These are phyloP conservation scores for Sinhomidia bicolor DNA, from an alignment of 2,888 invertebrate genomes.

Conservation along the genomic window DNA sequence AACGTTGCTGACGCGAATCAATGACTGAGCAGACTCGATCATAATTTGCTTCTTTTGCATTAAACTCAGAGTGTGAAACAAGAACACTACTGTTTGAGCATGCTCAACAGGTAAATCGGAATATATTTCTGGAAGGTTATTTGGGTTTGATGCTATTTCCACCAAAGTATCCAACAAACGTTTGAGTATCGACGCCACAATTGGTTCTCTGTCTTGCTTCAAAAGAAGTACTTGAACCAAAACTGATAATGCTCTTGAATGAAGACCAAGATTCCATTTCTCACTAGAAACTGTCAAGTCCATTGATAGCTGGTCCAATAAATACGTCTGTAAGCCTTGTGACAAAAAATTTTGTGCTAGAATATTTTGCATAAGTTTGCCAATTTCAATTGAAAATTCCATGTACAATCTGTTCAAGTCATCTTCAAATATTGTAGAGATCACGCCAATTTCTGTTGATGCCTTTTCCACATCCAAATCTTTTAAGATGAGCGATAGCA, in stretches of 20 bases:
- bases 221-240: slow-evolving; percentile 92
- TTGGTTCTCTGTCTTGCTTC: slow-evolving; percentile 93
- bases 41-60: slow-evolving; percentile 98
- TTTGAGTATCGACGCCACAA: slow-evolving; percentile 96
- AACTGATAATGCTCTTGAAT: slow-evolving; percentile 89
- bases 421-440: slow-evolving; percentile 88
- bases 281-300: slow-evolving; percentile 83
- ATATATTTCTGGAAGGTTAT: slow-evolving; percentile 64
- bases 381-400: slow-evolving; percentile 89
- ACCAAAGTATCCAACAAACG: slow-evolving; percentile 93
- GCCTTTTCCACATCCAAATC: slow-evolving; percentile 96
- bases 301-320: slow-evolving; percentile 89
- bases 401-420: slow-evolving; percentile 88
- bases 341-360: slow-evolving; percentile 88
- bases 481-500: slow-evolving; percentile 91
- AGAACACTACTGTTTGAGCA: slow-evolving; percentile 94
- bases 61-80: slow-evolving; percentile 96
- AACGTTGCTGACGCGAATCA: slow-evolving; percentile 77
- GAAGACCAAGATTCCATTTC: slow-evolving; percentile 90
- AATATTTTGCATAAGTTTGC: slow-evolving; percentile 90
- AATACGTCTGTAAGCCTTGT: slow-evolving; percentile 87
- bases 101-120: slow-evolving; percentile 87
- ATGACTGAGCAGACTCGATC: slow-evolving; percentile 83
- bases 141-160: slow-evolving; percentile 86
- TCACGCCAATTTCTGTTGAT: slow-evolving; percentile 89